Evolutionary conservation across 1,140 invertebrate species (phyloP).

Genomic region (Carcinoscorpius rotundicauda): DNA sequence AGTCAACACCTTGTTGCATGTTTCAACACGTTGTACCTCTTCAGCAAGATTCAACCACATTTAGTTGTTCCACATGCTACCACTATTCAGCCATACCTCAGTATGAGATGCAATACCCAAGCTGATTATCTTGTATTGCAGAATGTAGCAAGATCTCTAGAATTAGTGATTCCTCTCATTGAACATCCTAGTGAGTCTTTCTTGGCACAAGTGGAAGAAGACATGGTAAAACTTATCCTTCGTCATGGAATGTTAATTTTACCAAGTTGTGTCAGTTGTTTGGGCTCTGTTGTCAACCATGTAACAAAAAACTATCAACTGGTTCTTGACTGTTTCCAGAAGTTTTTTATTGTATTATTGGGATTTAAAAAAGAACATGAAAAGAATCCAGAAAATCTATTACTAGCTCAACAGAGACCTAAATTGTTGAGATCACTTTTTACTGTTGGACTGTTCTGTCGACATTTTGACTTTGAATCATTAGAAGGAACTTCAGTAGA

Average conservation of each 20-base stretch:
- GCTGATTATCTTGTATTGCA: constrained; percentile 69
- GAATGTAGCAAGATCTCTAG: constrained; percentile 74
- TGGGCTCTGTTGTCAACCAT: constrained; percentile 90
- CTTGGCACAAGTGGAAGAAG: constrained; percentile 86
- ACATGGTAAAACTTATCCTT: constrained; percentile 86
- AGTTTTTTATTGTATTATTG: constrained; percentile 28
- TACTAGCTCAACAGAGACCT: constrained; percentile 43
- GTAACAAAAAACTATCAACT: constrained; percentile 90
- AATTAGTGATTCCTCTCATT: constrained; percentile 94
- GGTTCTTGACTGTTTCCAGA: constrained; percentile 79
- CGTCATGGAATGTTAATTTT: constrained; percentile 62
- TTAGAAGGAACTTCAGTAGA: constrained; percentile 35
- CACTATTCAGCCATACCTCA: constrained; percentile 91
- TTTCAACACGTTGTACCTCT: constrained; percentile 80
- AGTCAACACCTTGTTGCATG: constrained; percentile 80
- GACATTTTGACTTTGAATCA: constrained; percentile 92
- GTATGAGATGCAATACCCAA: constrained; percentile 75
- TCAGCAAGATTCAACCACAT: constrained; percentile 92
- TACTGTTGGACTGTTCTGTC: constrained; percentile 85
- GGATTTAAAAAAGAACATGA: constrained; percentile 42
- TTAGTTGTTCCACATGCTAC: constrained; percentile 85
- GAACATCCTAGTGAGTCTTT: constrained; percentile 96
- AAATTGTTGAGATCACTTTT: constrained; percentile 77
- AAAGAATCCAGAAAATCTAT: constrained; percentile 47
- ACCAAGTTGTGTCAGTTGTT: constrained; percentile 64